Base-by-base conservation (phyloP, 2,888 invertebrate genomes). In the Phrixothrix hirtus region DNA sequence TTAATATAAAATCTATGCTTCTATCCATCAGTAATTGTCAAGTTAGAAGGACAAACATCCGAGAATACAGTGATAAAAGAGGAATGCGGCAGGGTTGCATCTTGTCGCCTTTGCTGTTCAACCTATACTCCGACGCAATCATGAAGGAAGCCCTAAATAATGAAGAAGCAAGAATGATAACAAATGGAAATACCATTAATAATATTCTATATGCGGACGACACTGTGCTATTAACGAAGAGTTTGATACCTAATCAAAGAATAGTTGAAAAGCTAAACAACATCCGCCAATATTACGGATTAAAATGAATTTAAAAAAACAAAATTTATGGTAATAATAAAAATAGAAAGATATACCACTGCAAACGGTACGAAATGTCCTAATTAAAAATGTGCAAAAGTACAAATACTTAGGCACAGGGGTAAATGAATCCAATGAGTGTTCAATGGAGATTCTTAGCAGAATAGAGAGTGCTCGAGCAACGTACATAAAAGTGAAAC, bases 271-370 rank as follows among this genome's bases (percentile, higher is more conserved):
- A 7, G 21, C 4, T 21, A 21, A n/a, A n/a, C n/a, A n/a, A n/a
- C n/a, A n/a, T n/a, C n/a, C n/a, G n/a, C n/a, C n/a, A n/a, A n/a
- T n/a, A n/a, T n/a, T n/a, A n/a, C n/a, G n/a, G n/a, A n/a, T n/a
- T n/a, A n/a, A n/a, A n/a, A n/a, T n/a, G n/a, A n/a, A n/a, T n/a
- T n/a, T 6, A 36, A 36, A 36, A 36, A 17, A 21, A 10, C 10
- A 16, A 36, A 36, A 17, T 36, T 36, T 36, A 15, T 17, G 21
- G 21, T 36, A 21, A 36, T 36, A n/a, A n/a, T n/a, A n/a, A n/a
- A n/a, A n/a, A n/a, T n/a, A n/a, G n/a, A n/a, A n/a, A n/a, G n/a
- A n/a, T n/a, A n/a, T n/a, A n/a, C n/a, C n/a, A n/a, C n/a, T n/a
- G n/a, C n/a, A n/a, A n/a, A n/a, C n/a, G n/a, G n/a, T n/a, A n/a